Base-by-base conservation (phyloP, 2,113 vertebrate species). In the Ceuthmochares aereus region DNA sequence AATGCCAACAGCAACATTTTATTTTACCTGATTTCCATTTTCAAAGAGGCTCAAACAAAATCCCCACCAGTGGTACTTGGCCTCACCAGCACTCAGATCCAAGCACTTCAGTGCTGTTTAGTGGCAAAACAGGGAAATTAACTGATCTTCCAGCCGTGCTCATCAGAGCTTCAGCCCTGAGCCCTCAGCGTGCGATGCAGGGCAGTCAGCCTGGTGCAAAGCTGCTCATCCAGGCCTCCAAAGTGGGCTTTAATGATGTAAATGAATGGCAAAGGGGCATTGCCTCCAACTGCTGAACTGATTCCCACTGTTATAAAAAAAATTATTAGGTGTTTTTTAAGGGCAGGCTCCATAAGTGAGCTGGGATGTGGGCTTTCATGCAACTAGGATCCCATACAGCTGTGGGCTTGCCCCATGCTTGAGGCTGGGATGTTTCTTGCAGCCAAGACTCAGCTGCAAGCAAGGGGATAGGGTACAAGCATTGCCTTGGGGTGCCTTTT, bases 101-200 rank as follows among this genome's bases (percentile, higher is more conserved):
- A 68, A 76, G 54, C 14, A 9, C 12, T 81, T 74, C 37, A 34
- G 37, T 42, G 27, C 32, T 79, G 58, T 76, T 56, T 4, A 63
- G 66, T 12, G 59, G 59, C 25, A 60, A 69, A 79, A 40, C 43
- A 60, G 40, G 30, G 68, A 66, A 89, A 77, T 9, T 11, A 19
- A 51, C n/a, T 84, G 63, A 36, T 34, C 70, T 77, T 89, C 45
- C 60, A 77, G 42, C 18, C 2, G 6, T 25, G 69, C 10, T 62
- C 45, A 29, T 66, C 36, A 84, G 54, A 79, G 51, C 45, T 78
- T 54, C 69, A 84, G 74, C 49, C 32, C 45, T 3, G 25, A 79
- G 66, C 5, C 27, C 36, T 11, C 0, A 0, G 12, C 0, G 7
- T 34, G 56, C 32, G 45, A n/a, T 1, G 14, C 21, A 73, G 32